These are phyloP conservation scores for Cephalotes varians DNA, from an alignment of 2,888 invertebrate species.

Conservation along the genomic window DNA sequence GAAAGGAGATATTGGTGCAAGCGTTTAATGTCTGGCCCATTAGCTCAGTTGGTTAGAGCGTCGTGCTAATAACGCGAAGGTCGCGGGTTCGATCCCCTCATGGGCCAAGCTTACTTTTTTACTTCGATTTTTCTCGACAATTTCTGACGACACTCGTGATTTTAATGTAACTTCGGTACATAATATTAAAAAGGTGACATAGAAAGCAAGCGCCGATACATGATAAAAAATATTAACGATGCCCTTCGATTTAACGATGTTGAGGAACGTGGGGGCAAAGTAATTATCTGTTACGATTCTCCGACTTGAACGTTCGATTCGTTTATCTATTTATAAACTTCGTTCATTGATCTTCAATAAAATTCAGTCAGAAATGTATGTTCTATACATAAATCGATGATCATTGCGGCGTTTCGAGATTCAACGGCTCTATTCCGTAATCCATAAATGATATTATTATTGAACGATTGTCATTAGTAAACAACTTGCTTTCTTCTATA, in stretches of 20 bases:
- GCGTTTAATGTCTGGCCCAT: constrained; percentile 64
- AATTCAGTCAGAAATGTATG: neutral
- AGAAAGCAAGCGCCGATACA: neutral
- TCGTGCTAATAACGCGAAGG: constrained; percentile 84
- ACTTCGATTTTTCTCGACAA: neutral
- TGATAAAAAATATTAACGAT: neutral
- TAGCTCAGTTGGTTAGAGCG: constrained; percentile 83
- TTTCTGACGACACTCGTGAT: neutral
- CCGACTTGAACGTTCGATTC: neutral
- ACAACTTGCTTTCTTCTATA: no score
- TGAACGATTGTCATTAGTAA: no score
- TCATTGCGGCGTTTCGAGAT: neutral
- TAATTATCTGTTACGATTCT: neutral
- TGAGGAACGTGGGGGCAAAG: neutral
- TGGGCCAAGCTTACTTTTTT: constrained; percentile 70
- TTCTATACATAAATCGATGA: no score
- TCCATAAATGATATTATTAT: no score
- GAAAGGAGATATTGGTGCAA: neutral
- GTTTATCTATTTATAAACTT: neutral
- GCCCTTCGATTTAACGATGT: neutral
- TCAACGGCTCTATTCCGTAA: no score
- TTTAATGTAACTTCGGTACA: neutral
- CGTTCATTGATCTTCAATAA: neutral
- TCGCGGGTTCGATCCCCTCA: constrained; percentile 82
- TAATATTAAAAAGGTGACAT: neutral